phyloP scores from a whole-genome alignment of 2,888 invertebrate species.

The Molanna angustata region DNA sequence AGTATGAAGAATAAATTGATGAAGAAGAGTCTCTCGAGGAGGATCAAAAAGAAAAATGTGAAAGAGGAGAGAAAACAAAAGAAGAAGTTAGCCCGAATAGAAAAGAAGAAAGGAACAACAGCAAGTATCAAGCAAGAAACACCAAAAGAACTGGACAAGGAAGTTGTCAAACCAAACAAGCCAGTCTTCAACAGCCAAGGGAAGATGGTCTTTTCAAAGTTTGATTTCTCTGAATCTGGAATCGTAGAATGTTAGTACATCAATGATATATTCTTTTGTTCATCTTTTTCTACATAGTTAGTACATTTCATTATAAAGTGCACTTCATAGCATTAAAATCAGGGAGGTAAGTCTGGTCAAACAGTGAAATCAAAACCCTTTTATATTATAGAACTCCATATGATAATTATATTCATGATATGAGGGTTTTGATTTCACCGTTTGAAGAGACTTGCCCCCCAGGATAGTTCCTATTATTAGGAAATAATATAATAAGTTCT shows the following conservation, averaged over 20 bases:
- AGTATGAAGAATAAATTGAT: conserved; percentile 63
- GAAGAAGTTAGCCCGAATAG: conserved; percentile 37
- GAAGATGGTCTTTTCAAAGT: conserved; percentile 88
- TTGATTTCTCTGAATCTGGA: conserved; percentile 79
- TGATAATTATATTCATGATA: too few relatives aligned
- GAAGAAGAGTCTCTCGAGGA: conserved; percentile 65
- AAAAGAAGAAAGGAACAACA: conserved; percentile 39
- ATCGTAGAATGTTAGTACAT: conserved; percentile 49
- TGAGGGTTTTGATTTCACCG: too few relatives aligned
- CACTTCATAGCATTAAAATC: too few relatives aligned
- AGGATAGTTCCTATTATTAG: too few relatives aligned
- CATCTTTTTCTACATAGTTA: too few relatives aligned
- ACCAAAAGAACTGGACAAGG: conserved; percentile 41
- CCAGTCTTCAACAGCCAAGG: conserved; percentile 83
- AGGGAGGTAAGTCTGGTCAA: too few relatives aligned
- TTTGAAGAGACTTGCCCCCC: too few relatives aligned
- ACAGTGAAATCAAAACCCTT: too few relatives aligned
- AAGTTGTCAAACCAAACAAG: conserved; percentile 52
- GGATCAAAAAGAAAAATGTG: conserved; percentile 64
- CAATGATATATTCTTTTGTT: background rate
- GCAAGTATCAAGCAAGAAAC: conserved; percentile 37
- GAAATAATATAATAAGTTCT: too few relatives aligned
- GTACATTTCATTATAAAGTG: too few relatives aligned
- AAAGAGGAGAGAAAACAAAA: conserved; percentile 55
- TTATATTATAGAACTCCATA: too few relatives aligned